phyloP scores from a whole-genome alignment of 2,888 invertebrate genomes.

The Hypsopygia costalis region DNA sequence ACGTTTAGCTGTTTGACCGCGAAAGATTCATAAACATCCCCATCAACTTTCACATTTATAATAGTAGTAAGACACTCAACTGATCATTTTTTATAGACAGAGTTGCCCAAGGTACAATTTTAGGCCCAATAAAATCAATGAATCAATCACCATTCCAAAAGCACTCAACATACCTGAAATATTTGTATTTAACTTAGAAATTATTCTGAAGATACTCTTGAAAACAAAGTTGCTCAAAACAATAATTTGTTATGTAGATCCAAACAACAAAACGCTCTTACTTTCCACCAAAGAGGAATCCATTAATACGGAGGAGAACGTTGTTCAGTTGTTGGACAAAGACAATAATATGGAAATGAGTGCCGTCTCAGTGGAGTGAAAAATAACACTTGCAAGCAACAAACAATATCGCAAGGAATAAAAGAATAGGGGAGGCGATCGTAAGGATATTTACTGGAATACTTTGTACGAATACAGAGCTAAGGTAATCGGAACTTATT shows the following conservation, averaged over 20 bases:
- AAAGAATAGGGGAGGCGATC: slow-evolving; percentile 19
- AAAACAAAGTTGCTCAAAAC: neutral
- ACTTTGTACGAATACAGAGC: neutral
- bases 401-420: slow-evolving; percentile 24
- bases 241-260: neutral
- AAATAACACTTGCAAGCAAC: slow-evolving; percentile 24
- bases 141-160: no score
- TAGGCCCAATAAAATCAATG: no score
- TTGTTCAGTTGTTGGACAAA: slow-evolving; percentile 19
- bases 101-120: no score
- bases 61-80: no score
- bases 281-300: slow-evolving; percentile 6
- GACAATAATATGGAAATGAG: slow-evolving; percentile 36
- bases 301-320: slow-evolving; percentile 6
- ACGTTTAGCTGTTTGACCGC: no score
- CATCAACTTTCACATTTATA: no score
- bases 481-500: slow-evolving; percentile 7
- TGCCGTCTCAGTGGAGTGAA: slow-evolving; percentile 24
- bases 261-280: slow-evolving; percentile 2
- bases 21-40: no score
- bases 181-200: no score
- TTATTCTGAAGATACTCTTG: neutral
- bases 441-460: slow-evolving; percentile 15
- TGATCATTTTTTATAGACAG: no score
- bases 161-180: no score